Base-by-base conservation (phyloP, 2,888 invertebrate genomes). In the Drosophila aldrichi region DNA sequence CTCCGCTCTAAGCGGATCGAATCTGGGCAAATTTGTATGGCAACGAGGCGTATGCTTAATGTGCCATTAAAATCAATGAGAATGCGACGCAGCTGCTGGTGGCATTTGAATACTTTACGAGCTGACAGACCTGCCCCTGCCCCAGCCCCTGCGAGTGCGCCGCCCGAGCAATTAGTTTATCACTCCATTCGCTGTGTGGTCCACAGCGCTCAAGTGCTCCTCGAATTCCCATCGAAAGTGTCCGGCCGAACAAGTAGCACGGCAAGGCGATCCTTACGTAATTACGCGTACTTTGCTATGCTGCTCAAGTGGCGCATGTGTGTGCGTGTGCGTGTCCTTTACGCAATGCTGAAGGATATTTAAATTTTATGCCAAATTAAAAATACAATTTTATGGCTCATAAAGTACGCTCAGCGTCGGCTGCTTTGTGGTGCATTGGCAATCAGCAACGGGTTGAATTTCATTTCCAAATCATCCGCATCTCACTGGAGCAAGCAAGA, bases 31-130 rank as follows among this genome's bases (percentile, higher is more conserved):
- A 80, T 77, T 74, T 72, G 79, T 79, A 69, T 70, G 71, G 62
- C 84, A 81, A 89, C 79, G 81, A 87, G 84, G 87, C 89, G 84
- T 89, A 89, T 84, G 79, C 89, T 84, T 84, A 84, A 87, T 84
- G 87, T 75, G 87, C 72, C 73, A 84, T 84, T 89, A 84, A 84
- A 84, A 73, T 81, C 89, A 89, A 79, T 84, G 89, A 70, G 81
- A 87, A 86, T 82, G 38, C 34, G 55, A 29, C 46, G 56, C n/a
- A n/a, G 40, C 40, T 40, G 40, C 40, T 65, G 70, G 70, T 70
- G 74, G 71, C 60, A 82, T 69, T 75, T 71, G 61, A 70, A 75
- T 70, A 62, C 55, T 87, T 87, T 72, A 82, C 79, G 84, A 84
- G 58, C 74, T 71, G 76, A 29, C 70, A 68, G 25, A 38, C 56